These are phyloP conservation scores for Tauraco hartlaubi DNA, from an alignment of 2,797 vertebrate genomes.

Conservation along the genomic window DNA sequence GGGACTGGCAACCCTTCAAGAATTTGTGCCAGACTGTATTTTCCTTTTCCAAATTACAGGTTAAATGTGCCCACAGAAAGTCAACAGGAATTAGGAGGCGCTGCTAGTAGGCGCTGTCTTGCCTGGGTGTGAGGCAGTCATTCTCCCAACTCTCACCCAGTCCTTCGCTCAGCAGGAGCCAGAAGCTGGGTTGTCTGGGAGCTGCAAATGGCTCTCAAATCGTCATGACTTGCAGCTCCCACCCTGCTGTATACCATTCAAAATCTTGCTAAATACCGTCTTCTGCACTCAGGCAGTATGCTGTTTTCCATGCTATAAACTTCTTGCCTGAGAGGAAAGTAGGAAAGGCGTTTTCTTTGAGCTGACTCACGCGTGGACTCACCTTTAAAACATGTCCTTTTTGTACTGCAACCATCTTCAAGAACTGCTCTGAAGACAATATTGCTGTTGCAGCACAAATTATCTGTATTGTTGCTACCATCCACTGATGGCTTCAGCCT, in stretches of 20 bases:
- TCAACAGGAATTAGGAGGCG: neutral
- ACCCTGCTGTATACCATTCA: neutral
- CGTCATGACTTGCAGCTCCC: neutral
- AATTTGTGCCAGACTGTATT: slow-evolving; percentile 31
- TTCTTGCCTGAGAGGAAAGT: neutral
- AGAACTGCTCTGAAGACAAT: neutral
- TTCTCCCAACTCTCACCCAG: neutral
- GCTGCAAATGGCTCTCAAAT: neutral
- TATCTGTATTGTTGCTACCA: neutral
- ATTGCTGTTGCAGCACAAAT: neutral
- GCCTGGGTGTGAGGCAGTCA: neutral
- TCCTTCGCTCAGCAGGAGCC: neutral
- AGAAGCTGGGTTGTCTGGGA: neutral
- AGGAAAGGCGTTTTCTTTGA: neutral
- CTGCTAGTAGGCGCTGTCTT: neutral
- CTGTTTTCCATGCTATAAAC: neutral
- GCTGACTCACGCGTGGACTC: accelerated
- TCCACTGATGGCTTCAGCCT: neutral
- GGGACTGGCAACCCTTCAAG: slow-evolving; percentile 40
- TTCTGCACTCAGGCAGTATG: neutral
- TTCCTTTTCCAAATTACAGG: slow-evolving; percentile 59
- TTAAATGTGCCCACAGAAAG: slow-evolving; percentile 54
- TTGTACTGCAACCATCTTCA: neutral
- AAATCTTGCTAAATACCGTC: neutral
- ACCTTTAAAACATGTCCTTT: neutral